Base-by-base conservation (phyloP, 2,888 invertebrate genomes). In the Drosophila longiperda region DNA sequence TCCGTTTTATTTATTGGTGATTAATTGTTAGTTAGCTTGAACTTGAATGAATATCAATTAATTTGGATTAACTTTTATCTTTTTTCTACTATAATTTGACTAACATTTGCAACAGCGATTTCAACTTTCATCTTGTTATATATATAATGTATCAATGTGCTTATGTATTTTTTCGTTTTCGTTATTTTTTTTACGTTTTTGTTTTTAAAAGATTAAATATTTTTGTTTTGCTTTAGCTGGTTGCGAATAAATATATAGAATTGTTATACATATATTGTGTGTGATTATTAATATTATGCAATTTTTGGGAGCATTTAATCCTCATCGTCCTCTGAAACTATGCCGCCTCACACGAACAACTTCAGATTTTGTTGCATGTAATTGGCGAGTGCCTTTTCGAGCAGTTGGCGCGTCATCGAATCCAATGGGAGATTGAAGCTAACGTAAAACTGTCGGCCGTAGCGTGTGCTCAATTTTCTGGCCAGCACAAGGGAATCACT, bases 321-420 rank as follows among this genome's bases (percentile, higher is more conserved):
- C 81, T 97, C 97, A 92, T 97, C 97, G 92, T 98, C 98, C 92
- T 98, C 98, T 92, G 38, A 53, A 45, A 45, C n/a, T 29, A 38
- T 36, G 11, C 42, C 42, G 20, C 36, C 65, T 88, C 64, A 89
- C 7, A 78, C 76, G 66, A 87, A 89, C 38, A 76, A 60, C 23
- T 79, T 68, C 59, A 75, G 73, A 67, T 91, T 75, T 5, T 69
- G 71, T 32, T 83, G 68, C 69, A 91, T 87, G 65, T 91, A 91
- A 50, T 70, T 80, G 63, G 76, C 70, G 20, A 91, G 66, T 12
- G 86, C 73, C n/a, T 82, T 80, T 34, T 92, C 92, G 32, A 91
- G 80, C 0, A 88, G 53, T 5, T 87, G 73, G 0, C 73, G 78
- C 12, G 66, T 76, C 17, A 91, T 71, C 17, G 79, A 73, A 63